Conservation (phyloP, 2,888 invertebrate genomes). For the Erebia palarica region DNA sequence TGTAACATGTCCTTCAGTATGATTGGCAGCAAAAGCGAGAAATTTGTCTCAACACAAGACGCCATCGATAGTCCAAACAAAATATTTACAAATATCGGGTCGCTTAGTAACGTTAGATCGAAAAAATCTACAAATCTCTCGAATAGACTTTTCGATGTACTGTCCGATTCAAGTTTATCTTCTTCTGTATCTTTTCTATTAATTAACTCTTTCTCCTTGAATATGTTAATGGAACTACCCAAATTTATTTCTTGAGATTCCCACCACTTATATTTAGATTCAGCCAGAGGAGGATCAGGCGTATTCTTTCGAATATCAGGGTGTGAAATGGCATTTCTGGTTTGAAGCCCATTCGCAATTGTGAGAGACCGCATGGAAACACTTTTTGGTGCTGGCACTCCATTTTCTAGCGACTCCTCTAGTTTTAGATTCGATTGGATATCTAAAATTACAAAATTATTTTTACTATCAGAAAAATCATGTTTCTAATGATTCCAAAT, state of each 20-base stretch:
- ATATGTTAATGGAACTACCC: constrained; percentile 84
- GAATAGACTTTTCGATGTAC: constrained; percentile 51
- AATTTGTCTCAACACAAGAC: constrained; percentile 86
- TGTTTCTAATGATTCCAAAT: neutral
- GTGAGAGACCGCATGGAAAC: constrained; percentile 68
- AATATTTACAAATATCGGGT: constrained; percentile 86
- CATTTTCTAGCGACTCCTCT: constrained; percentile 53
- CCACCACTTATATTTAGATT: constrained; percentile 79
- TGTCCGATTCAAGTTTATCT: constrained; percentile 47
- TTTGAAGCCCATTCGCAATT: constrained; percentile 56
- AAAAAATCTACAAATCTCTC: constrained; percentile 78
- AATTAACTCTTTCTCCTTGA: constrained; percentile 62
- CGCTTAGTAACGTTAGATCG: constrained; percentile 85
- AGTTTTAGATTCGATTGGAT: constrained; percentile 41
- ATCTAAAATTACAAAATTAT: constrained; percentile 9
- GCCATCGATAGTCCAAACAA: constrained; percentile 86
- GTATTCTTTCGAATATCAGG: constrained; percentile 65
- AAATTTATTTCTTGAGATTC: constrained; percentile 82
- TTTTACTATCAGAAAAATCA: neutral
- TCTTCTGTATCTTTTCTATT: constrained; percentile 44
- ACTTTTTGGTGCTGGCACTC: constrained; percentile 58
- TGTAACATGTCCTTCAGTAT: constrained; percentile 84
- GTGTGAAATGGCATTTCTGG: constrained; percentile 70
- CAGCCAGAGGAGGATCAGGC: constrained; percentile 53
- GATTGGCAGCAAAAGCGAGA: constrained; percentile 85